Evolutionary conservation across 1,140 invertebrate genomes (phyloP), one percentile per base, ranked within the genome.

Genomic region (Hestina assimilis): DNA sequence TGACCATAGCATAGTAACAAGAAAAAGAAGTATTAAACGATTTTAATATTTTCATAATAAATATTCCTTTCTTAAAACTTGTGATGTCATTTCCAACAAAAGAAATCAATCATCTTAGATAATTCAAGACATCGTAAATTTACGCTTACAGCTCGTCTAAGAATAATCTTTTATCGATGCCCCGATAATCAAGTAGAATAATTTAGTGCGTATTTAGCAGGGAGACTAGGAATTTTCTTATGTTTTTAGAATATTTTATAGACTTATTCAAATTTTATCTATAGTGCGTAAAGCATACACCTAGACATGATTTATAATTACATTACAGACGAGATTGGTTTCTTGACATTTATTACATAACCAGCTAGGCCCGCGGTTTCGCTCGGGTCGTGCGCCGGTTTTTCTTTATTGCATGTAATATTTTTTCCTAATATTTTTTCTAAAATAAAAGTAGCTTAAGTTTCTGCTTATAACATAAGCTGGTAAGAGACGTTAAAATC

Each of bases 121-220:
- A 5, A 54, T 42, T 48, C 19, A 28, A 51, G 57, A 57, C 60
- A 43, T 67, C 63, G 63, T 72, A 72, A 72, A 72, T 69, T 66
- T 61, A 51, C 57, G 57, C 53, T 54, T 47, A 57, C 35, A 24
- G 23, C 45, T 53, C 47, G 47, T 42, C 42, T 51, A 58, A 29
- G 42, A 61, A 58, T 66, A 53, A 48, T 52, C 48, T 61, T 53
- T 51, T 55, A 66, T 62, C 29, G 54, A 41, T 61, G 58, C 26
- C 24, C 43, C 23, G 45, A 56, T 51, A 55, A 40, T 59, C 63
- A 31, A 48, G 31, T 38, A 38, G 33, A 12, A 23, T 28, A 41
- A 29, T 51, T 57, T 61, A 31, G 47, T 28, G 47, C 38, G 47
- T 54, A 50, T 47, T 29, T 41, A 33, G 50, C 17, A 9, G 11